Evolutionary conservation across 1,140 invertebrate species (phyloP).

Genomic region (Pygmarrhopalites habei): DNA sequence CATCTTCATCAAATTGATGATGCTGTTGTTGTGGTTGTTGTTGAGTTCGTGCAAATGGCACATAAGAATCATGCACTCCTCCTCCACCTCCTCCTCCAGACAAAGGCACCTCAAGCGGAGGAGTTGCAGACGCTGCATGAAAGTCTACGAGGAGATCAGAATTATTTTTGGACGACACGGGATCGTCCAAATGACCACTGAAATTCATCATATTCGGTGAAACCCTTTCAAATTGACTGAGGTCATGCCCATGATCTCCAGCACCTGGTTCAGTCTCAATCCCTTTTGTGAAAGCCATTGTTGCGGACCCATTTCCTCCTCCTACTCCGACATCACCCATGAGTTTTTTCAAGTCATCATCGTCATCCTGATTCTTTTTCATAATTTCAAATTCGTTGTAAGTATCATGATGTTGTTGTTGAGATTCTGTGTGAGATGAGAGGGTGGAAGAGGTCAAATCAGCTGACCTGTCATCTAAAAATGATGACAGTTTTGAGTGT

Average conservation of each 20-base stretch:
- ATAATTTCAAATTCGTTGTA: neutral
- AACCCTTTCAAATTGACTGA: conserved; percentile 21
- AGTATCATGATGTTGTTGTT: conserved; percentile 2
- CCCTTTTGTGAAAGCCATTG: neutral
- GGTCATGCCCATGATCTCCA: neutral
- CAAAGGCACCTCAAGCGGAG: neutral
- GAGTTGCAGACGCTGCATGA: neutral
- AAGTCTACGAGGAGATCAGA: neutral
- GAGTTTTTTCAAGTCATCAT: neutral
- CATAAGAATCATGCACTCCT: neutral
- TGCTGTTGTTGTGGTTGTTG: conserved; percentile 13
- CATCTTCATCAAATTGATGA: conserved; percentile 7
- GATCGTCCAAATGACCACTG: conserved; percentile 2
- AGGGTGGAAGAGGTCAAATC: neutral
- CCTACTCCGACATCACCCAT: conserved; percentile 13
- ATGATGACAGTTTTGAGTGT: conserved; percentile 29
- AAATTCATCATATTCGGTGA: conserved; percentile 28
- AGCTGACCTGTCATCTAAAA: conserved; percentile 8
- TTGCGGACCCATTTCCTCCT: neutral
- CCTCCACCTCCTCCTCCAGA: neutral
- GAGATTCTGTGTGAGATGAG: too few species aligned
- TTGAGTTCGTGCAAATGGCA: conserved; percentile 1
- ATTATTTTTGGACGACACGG: neutral
- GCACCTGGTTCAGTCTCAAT: neutral
- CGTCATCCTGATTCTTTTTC: neutral